Percentiles rank a stretch among this genome's conserved stretches.
These are phyloP conservation scores for Ditylenchus dipsaci DNA, from an alignment of 1,140 invertebrate species.

Conservation along the genomic window DNA sequence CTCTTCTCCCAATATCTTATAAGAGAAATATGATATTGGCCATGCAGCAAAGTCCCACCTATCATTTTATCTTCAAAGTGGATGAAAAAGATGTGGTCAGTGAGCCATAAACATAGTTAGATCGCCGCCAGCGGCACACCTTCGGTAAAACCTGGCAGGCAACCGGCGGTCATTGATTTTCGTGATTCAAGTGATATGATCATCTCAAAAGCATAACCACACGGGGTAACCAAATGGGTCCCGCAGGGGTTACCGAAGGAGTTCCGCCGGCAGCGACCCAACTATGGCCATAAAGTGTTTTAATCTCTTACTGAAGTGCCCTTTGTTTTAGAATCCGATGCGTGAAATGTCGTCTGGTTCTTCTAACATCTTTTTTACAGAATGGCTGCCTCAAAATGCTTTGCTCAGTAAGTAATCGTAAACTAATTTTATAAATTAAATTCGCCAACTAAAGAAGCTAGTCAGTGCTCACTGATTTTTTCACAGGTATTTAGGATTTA, in stretches of 20 bases:
- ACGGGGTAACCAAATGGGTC: no score
- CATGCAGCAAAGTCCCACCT: conserved; percentile 13
- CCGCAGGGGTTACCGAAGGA: no score
- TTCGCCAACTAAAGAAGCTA: no score
- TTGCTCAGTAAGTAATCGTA: conserved; percentile 14
- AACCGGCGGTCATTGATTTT: no score
- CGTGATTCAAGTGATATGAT: no score
- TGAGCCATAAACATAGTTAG: not conserved
- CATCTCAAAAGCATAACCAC: no score
- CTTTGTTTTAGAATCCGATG: not conserved
- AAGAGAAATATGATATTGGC: conserved; percentile 23
- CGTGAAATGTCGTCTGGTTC: not conserved
- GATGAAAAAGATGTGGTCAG: conserved; percentile 36
- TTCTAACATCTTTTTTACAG: conserved; percentile 19
- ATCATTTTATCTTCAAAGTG: conserved; percentile 37
- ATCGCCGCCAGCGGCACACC: not conserved
- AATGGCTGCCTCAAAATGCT: conserved; percentile 16
- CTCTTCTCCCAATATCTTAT: conserved; percentile 16
- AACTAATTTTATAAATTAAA: no score
- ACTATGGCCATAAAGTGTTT: no score
- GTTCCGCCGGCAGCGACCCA: no score
- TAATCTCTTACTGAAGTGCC: no score
- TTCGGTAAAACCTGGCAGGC: not conserved
- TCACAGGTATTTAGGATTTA: no score
- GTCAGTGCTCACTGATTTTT: no score